Conservation (phyloP, 1,140 invertebrate species). For the Heliconius congener region DNA sequence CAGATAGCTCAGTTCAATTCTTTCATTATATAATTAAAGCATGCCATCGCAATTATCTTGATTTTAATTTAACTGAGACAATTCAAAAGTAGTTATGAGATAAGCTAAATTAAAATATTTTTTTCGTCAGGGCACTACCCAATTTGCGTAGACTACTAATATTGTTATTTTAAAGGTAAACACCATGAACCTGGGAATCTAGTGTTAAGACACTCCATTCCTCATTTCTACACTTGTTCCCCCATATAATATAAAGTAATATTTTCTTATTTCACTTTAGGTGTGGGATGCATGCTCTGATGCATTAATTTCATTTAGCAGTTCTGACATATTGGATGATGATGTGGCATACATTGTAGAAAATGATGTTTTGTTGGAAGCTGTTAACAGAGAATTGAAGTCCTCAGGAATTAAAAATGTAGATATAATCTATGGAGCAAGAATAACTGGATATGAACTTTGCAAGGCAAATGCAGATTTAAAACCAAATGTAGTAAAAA, state of each 20-base stretch:
- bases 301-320: conserved; percentile 92
- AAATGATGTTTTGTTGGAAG: conserved; percentile 92
- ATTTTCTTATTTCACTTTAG: conserved; percentile 77
- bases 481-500: conserved; percentile 64
- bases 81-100: no score
- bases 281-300: conserved; percentile 96
- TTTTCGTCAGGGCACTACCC: background rate
- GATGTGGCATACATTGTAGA: conserved; percentile 96
- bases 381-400: conserved; percentile 82
- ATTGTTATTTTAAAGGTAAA: background rate
- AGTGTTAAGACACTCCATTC: no score
- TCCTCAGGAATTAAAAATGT: conserved; percentile 57
- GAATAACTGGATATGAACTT: conserved; percentile 61
- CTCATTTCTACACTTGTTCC: no score
- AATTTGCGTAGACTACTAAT: no score
- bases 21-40: no score
- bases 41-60: no score
- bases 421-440: conserved; percentile 66
- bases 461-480: conserved; percentile 36
- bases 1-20: no score
- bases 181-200: no score
- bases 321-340: conserved; percentile 86
- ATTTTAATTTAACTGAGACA: no score
- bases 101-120: background rate
- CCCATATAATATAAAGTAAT: background rate